phyloP scores from a whole-genome alignment of 2,113 vertebrate species.

The Cryptotis parvus region DNA sequence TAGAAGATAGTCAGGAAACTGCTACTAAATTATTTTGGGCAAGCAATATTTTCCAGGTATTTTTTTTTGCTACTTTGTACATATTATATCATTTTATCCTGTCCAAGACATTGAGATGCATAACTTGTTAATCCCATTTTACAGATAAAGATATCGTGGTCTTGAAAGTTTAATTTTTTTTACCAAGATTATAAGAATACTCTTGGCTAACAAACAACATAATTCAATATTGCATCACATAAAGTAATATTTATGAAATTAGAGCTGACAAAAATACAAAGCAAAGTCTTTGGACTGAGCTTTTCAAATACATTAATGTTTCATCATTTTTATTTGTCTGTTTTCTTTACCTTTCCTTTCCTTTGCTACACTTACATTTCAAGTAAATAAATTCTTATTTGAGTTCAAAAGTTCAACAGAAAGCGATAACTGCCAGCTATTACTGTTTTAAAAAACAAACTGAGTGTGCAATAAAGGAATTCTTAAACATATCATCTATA shows the following conservation, averaged over 20 bases:
- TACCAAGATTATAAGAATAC: slow-evolving; percentile 36
- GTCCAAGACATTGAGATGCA: background rate
- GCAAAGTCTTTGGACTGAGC: background rate
- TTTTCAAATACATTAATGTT: slow-evolving; percentile 18
- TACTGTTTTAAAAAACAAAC: background rate
- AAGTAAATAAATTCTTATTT: slow-evolving; percentile 11
- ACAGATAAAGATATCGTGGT: background rate
- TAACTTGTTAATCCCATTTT: background rate
- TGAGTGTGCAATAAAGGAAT: background rate
- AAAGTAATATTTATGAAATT: slow-evolving; percentile 36
- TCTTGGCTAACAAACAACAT: background rate
- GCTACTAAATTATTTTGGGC: background rate
- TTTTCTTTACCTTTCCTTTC: background rate
- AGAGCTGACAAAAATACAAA: slow-evolving; percentile 10
- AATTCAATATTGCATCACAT: slow-evolving; percentile 10
- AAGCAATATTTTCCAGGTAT: too few species aligned
- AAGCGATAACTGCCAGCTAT: background rate
- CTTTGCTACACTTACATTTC: slow-evolving; percentile 15
- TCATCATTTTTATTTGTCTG: background rate
- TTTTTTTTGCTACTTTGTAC: background rate
- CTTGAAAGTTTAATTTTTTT: slow-evolving; percentile 24
- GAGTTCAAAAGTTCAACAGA: background rate
- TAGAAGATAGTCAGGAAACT: background rate
- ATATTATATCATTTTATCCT: slow-evolving; percentile 24
- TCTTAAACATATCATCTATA: background rate